Conservation (phyloP, 2,888 invertebrate species). For the Dicycla oo region DNA sequence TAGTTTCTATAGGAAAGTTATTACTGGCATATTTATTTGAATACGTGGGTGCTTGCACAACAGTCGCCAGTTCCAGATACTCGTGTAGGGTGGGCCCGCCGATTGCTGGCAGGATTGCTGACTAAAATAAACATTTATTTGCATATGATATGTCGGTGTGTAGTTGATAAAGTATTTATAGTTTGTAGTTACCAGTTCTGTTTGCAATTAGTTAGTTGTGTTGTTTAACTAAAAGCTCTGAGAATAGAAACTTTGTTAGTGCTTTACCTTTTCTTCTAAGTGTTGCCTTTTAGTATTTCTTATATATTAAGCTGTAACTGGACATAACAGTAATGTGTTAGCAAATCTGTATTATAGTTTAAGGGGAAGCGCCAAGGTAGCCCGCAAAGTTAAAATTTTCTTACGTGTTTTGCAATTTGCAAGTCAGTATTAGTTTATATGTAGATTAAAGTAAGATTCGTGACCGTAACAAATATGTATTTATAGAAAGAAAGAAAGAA, state of each 20-base stretch:
- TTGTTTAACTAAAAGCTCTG: conserved; percentile 31
- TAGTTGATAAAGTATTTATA: conserved; percentile 31
- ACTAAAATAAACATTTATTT: conserved; percentile 56
- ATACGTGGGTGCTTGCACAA: conserved; percentile 88
- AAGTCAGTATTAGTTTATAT: too few species aligned
- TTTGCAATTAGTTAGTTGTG: conserved; percentile 40
- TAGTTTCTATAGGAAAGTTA: conserved; percentile 88
- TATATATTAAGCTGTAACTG: conserved; percentile 8
- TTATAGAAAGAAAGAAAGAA: too few species aligned
- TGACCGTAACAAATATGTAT: too few species aligned
- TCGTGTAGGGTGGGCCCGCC: conserved; percentile 56
- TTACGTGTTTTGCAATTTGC: too few species aligned
- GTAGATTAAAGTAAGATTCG: too few species aligned
- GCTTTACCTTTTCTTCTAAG: not conserved
- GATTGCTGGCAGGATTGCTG: conserved; percentile 44
- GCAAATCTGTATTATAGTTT: conserved; percentile 5
- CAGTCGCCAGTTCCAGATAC: conserved; percentile 77
- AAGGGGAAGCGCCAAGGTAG: too few species aligned
- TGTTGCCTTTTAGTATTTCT: not conserved
- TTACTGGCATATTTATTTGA: conserved; percentile 86
- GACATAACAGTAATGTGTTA: conserved; percentile 26
- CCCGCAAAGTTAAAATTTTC: too few species aligned
- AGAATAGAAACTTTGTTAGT: conserved; percentile 9
- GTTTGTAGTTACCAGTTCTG: conserved; percentile 13
- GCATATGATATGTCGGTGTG: conserved; percentile 47